A percentile compares a stretch with the other conserved stretches of the same genome.
These are phyloP conservation scores for Dryococelus australis DNA, from an alignment of 2,888 invertebrate genomes.

Conservation along the genomic window DNA sequence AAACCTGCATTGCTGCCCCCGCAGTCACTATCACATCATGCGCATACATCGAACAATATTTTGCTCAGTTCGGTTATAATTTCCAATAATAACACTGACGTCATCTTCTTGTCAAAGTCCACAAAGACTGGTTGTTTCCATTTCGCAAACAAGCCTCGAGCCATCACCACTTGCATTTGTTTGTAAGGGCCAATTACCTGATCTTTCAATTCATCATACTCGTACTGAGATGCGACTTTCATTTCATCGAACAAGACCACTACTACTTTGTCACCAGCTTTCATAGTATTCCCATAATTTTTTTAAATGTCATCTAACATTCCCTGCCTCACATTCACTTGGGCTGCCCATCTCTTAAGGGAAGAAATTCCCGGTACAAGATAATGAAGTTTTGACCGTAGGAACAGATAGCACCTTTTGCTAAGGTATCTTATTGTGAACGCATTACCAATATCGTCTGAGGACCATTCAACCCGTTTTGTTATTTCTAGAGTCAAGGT, in stretches of 20 bases:
- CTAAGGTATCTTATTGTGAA: constrained; percentile 31
- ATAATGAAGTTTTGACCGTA: constrained; percentile 27
- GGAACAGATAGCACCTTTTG: too few species aligned
- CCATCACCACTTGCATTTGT: constrained; percentile 49
- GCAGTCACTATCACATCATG: too few species aligned
- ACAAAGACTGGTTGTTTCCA: too few species aligned
- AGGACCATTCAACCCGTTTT: constrained; percentile 11
- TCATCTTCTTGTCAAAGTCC: too few species aligned
- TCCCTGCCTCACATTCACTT: too few species aligned
- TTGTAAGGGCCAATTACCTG: constrained; percentile 31
- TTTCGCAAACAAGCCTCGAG: constrained; percentile 47
- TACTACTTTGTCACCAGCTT: constrained; percentile 11
- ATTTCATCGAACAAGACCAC: constrained; percentile 35
- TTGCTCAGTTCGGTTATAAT: too few species aligned
- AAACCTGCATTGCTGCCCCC: too few species aligned
- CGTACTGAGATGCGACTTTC: constrained; percentile 29
- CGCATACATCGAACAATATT: too few species aligned
- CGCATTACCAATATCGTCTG: not conserved
- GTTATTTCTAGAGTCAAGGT: constrained; percentile 2
- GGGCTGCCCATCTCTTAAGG: constrained; percentile 27
- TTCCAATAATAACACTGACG: too few species aligned
- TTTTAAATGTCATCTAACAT: constrained; percentile 32
- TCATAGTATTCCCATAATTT: constrained; percentile 18
- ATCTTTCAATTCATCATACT: too few species aligned
- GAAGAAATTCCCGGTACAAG: constrained; percentile 25